These are phyloP conservation scores for Pheucticus melanocephalus DNA, from an alignment of 2,113 vertebrate species.

Conservation along the genomic window DNA sequence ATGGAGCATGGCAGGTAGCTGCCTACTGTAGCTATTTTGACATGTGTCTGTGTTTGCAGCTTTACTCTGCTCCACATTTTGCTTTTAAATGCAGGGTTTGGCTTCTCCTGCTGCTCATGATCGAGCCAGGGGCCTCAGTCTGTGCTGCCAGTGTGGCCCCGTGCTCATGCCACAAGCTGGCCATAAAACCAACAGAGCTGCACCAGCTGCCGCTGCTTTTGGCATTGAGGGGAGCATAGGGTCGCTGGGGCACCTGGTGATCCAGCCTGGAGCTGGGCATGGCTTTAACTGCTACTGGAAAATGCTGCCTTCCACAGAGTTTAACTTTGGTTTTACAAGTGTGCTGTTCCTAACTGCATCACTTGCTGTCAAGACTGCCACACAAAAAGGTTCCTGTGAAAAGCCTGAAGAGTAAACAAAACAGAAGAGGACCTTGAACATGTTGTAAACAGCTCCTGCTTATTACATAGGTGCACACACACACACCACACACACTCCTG, in stretches of 20 bases:
- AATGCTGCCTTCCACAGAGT: not conserved
- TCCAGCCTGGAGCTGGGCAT: not conserved
- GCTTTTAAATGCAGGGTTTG: not conserved
- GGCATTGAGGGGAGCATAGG: fast-evolving
- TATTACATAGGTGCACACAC: not conserved
- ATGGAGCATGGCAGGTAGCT: not conserved
- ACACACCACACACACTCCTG: not conserved
- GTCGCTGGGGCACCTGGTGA: not conserved
- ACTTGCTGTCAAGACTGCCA: not conserved
- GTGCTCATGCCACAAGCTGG: not conserved
- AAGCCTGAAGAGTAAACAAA: slow-evolving; percentile 12
- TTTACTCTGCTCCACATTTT: not conserved
- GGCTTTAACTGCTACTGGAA: not conserved
- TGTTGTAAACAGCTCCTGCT: slow-evolving; percentile 34
- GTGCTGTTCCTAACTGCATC: not conserved
- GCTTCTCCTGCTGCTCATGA: not conserved
- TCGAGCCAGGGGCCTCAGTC: fast-evolving
- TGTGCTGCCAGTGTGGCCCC: fast-evolving
- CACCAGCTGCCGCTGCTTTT: not conserved
- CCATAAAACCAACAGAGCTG: not conserved
- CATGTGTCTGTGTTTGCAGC: not conserved
- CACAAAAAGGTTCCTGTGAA: not conserved
- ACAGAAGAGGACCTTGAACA: slow-evolving; percentile 13
- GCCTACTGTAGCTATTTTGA: not conserved
- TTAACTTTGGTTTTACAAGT: not conserved